Conservation (phyloP, 2,888 invertebrate species). For the Physocephala rufipes region DNA sequence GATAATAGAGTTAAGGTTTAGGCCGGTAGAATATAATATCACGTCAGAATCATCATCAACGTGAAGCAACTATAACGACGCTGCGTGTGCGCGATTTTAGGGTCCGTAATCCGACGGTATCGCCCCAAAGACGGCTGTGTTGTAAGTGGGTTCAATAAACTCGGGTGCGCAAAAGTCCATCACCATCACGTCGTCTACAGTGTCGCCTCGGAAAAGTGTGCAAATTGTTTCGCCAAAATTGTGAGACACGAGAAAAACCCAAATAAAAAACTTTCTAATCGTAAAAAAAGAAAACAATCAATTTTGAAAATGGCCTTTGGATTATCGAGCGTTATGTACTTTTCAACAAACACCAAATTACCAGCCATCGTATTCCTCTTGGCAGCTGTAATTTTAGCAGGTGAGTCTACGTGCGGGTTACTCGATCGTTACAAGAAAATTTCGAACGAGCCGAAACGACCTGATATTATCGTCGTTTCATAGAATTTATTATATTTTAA, state of each 20-base stretch:
- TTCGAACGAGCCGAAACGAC: no score
- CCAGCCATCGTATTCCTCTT: constrained; percentile 28
- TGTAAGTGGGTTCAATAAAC: constrained; percentile 45
- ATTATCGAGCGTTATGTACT: constrained; percentile 33
- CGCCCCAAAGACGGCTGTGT: neutral
- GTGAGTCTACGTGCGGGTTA: constrained; percentile 47
- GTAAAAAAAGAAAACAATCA: neutral
- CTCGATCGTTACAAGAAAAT: no score
- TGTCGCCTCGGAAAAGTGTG: constrained; percentile 15
- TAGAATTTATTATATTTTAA: neutral
- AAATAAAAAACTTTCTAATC: neutral
- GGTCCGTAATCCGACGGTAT: neutral
- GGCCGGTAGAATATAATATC: neutral
- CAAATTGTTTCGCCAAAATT: neutral
- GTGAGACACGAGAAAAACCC: neutral
- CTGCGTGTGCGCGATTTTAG: constrained; percentile 18
- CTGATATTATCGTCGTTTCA: neutral
- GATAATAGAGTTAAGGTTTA: neutral
- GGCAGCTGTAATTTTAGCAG: constrained; percentile 57
- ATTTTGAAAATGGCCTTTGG: constrained; percentile 43
- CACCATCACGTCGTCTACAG: neutral
- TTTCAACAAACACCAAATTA: constrained; percentile 2
- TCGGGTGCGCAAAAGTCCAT: constrained; percentile 35
- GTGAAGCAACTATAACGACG: neutral
- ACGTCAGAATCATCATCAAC: neutral